Evolutionary conservation across 2,888 invertebrate species (phyloP).

Genomic region (Stenodera caucasica): DNA sequence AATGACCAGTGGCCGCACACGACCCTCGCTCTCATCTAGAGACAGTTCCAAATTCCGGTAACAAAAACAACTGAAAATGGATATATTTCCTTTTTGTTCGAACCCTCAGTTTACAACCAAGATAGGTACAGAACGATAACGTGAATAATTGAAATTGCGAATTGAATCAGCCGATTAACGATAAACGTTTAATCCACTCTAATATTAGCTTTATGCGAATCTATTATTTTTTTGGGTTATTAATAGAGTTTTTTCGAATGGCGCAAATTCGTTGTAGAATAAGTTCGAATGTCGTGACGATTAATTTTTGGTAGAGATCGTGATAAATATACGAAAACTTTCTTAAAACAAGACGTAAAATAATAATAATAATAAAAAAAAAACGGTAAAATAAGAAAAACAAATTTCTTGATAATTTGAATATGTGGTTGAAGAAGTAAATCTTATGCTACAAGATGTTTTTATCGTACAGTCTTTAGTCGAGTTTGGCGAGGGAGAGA

Average conservation of each 20-base stretch:
- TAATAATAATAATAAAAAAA: no score
- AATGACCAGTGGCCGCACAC: conserved; percentile 54
- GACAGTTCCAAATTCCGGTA: conserved; percentile 48
- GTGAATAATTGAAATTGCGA: conserved; percentile 49
- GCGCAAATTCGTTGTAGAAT: no score
- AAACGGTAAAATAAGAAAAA: conserved; percentile 56
- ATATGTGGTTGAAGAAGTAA: conserved; percentile 58
- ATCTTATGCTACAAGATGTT: conserved; percentile 58
- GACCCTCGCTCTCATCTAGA: conserved; percentile 38
- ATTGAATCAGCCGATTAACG: conserved; percentile 51
- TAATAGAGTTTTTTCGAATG: no score
- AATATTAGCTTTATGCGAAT: background rate
- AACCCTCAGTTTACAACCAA: conserved; percentile 43
- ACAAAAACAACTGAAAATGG: conserved; percentile 56
- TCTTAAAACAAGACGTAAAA: conserved; percentile 13
- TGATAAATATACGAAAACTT: conserved; percentile 40
- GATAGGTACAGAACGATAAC: conserved; percentile 49
- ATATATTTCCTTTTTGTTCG: conserved; percentile 56
- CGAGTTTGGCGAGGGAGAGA: conserved; percentile 51
- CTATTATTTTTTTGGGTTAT: no score
- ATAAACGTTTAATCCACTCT: conserved; percentile 34
- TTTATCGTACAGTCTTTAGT: conserved; percentile 55
- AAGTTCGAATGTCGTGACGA: conserved; percentile 11
- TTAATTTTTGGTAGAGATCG: conserved; percentile 38
- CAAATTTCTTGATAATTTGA: conserved; percentile 60